Conservation (phyloP, 2,113 vertebrate species). For the Neolamprologus cancellatus region DNA sequence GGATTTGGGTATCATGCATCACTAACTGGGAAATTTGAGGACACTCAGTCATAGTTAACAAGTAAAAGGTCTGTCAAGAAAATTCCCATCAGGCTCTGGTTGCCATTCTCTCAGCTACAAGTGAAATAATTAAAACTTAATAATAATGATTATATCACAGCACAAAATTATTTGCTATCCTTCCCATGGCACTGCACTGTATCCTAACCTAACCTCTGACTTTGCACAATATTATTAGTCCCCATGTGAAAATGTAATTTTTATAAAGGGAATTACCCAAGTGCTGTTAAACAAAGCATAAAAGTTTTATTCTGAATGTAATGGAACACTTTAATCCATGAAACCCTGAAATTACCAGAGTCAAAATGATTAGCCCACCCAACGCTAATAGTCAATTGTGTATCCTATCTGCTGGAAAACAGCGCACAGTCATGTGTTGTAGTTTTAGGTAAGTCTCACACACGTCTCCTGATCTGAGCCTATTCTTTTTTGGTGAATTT, state of each 20-base stretch:
- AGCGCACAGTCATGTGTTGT: background rate
- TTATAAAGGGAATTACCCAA: background rate
- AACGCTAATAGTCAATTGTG: background rate
- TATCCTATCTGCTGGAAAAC: background rate
- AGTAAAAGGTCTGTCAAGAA: background rate
- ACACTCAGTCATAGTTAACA: background rate
- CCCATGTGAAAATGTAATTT: background rate
- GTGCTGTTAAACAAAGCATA: background rate
- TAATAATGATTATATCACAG: background rate
- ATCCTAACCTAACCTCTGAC: background rate
- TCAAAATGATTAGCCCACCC: background rate
- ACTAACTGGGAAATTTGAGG: background rate
- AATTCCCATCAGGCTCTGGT: background rate
- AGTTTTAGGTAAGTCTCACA: background rate
- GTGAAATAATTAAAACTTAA: background rate
- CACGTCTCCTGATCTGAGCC: background rate
- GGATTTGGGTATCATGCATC: background rate
- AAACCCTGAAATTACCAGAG: background rate
- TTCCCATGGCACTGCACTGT: background rate
- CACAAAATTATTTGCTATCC: background rate
- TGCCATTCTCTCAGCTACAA: background rate
- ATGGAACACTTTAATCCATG: background rate
- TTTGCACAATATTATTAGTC: background rate
- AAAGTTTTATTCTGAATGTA: background rate
- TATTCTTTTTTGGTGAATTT: background rate